These are phyloP conservation scores for Epizoanthus ramosus DNA, from an alignment of 92 coral and sea anemone genomes.

Conservation along the genomic window DNA sequence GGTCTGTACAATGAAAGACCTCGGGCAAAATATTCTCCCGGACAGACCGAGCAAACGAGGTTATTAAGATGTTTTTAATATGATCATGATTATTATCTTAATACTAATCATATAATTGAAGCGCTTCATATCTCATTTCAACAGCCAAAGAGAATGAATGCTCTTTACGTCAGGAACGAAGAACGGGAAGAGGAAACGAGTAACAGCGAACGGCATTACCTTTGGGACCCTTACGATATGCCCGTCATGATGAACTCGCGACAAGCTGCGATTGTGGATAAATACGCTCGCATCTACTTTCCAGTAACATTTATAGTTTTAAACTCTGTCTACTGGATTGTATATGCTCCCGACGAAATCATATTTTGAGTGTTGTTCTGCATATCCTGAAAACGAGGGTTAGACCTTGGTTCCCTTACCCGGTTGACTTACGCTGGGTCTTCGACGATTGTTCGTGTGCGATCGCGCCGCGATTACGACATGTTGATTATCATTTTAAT, in stretches of 20 bases:
- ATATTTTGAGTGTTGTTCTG: slow-evolving; percentile 53
- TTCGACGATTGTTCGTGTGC: too few species aligned
- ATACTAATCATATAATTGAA: neutral
- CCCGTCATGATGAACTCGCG: slow-evolving; percentile 62
- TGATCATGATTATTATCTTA: neutral
- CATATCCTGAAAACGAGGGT: too few species aligned
- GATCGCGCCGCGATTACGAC: too few species aligned
- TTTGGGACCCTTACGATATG: slow-evolving; percentile 79
- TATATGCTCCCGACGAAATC: slow-evolving; percentile 88
- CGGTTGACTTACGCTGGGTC: too few species aligned
- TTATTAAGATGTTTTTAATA: too few species aligned
- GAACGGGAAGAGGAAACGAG: slow-evolving; percentile 2
- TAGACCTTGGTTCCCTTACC: too few species aligned
- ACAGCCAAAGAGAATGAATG: slow-evolving; percentile 13
- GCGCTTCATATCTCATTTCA: neutral
- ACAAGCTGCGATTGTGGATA: slow-evolving; percentile 73
- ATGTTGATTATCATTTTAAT: too few species aligned
- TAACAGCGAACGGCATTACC: slow-evolving; percentile 54
- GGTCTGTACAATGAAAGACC: too few species aligned
- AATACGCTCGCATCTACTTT: slow-evolving; percentile 78
- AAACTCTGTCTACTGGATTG: slow-evolving; percentile 85
- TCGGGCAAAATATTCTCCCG: too few species aligned
- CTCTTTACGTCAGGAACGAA: neutral
- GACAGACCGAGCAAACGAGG: too few species aligned
- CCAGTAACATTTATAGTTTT: slow-evolving; percentile 80